Evolutionary conservation across 2,888 invertebrate species (phyloP), one percentile per base, ranked within the genome.

Genomic region (Andricus curvator): DNA sequence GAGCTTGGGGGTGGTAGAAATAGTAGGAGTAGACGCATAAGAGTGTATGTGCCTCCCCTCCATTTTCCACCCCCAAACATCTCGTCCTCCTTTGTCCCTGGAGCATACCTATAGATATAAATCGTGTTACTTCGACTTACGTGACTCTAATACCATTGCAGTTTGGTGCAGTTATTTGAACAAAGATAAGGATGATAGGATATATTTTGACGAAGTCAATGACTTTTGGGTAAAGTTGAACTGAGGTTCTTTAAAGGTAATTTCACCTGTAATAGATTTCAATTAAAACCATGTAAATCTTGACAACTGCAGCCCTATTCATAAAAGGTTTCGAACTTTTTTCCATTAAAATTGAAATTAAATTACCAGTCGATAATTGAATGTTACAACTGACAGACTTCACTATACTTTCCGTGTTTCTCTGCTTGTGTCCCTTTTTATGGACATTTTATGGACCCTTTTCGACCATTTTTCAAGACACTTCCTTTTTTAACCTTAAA

Each of bases 1-100:
- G 82, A 8, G 80, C 78, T 81, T 76, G 80, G 79, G 80, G 80
- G 79, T 78, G 81, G 37, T 37, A 37, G 37, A 80, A 82, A 82
- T 82, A 81, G 81, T 70, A 81, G 84, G 20, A 51, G 20, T 20
- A 20, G 20, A 20, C 51, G 20, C 51, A 51, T 4, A 20, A 51
- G 17, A 51, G 48, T 51, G 48, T 51, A 51, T 5, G 48, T 51
- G 20, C 20, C 48, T 4, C 48, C 17, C 48, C 48, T 17, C 48
- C 48, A 51, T 13, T 41, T 41, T 13, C 13, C 48, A 51, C 17
- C 48, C 48, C 48, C 48, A 51, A 51, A 51, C 20, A 51, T 51
- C 51, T 8, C 8, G 8, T 51, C 20, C 51, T 51, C 13, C 41
- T 41, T 41, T 41, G n/a, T 56, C 3, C 56, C 56, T 56, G 22